Conservation (phyloP, 2,113 vertebrate genomes). For the Pseudopipra pipra region DNA sequence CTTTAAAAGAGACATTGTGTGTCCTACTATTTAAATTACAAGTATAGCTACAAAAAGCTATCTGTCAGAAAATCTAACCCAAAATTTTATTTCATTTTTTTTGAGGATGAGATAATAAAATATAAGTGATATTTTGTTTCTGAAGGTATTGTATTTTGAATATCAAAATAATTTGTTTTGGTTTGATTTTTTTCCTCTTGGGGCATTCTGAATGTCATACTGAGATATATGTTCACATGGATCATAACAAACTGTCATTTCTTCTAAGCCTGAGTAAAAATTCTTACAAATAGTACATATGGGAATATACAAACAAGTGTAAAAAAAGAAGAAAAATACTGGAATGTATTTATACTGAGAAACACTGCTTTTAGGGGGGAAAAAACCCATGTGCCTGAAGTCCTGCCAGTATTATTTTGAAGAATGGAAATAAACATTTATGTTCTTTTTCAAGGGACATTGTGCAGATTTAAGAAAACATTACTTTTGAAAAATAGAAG, state of each 20-base stretch:
- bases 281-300: background rate
- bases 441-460: background rate
- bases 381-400: background rate
- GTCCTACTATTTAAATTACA: background rate
- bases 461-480: background rate
- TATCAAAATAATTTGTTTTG: background rate
- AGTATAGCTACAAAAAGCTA: background rate
- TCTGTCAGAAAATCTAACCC: background rate
- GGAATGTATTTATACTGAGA: background rate
- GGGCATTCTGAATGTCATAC: background rate
- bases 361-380: background rate
- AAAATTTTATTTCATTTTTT: background rate
- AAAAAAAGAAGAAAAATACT: background rate
- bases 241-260: background rate
- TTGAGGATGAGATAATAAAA: background rate
- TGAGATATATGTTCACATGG: background rate
- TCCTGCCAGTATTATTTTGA: slow-evolving; percentile 14
- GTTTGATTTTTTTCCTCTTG: background rate
- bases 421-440: background rate
- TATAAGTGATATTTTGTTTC: background rate
- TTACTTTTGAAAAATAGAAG: background rate
- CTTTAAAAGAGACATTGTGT: background rate
- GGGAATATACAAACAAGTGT: slow-evolving; percentile 6
- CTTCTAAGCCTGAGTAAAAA: background rate
- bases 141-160: background rate